A percentile compares a stretch with the other conserved stretches of the same genome.
Evolutionary conservation across 2,113 vertebrate species (phyloP).

Genomic region (Meleagris gallopavo): DNA sequence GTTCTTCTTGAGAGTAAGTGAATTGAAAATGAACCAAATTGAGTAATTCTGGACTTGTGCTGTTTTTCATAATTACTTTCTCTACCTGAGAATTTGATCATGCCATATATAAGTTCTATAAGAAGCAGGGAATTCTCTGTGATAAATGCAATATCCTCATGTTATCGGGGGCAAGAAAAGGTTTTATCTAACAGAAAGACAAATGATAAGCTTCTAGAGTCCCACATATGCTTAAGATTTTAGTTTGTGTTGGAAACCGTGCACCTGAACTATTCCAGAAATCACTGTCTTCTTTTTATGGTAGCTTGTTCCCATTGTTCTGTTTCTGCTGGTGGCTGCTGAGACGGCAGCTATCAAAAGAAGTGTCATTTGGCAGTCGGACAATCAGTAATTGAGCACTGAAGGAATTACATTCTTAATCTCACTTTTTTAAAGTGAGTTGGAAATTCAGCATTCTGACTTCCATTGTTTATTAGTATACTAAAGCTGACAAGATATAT

Average conservation of each 20-base stretch:
- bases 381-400: background rate
- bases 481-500: background rate
- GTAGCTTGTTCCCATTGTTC: background rate
- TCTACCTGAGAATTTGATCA: background rate
- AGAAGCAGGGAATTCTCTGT: background rate
- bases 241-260: background rate
- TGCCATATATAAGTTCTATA: background rate
- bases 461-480: background rate
- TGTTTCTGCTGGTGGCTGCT: background rate
- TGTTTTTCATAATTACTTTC: background rate
- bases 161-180: background rate
- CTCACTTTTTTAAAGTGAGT: background rate
- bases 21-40: background rate
- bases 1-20: slow-evolving; percentile 95
- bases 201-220: background rate
- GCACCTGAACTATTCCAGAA: background rate
- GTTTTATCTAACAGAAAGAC: background rate
- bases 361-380: background rate
- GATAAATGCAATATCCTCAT: background rate
- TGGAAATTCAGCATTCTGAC: background rate
- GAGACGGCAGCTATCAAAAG: background rate
- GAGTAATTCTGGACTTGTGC: background rate
- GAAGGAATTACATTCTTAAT: background rate
- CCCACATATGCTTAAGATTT: background rate
- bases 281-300: background rate